phyloP scores from a whole-genome alignment of 2,888 invertebrate species.

The Dioctria linearis region DNA sequence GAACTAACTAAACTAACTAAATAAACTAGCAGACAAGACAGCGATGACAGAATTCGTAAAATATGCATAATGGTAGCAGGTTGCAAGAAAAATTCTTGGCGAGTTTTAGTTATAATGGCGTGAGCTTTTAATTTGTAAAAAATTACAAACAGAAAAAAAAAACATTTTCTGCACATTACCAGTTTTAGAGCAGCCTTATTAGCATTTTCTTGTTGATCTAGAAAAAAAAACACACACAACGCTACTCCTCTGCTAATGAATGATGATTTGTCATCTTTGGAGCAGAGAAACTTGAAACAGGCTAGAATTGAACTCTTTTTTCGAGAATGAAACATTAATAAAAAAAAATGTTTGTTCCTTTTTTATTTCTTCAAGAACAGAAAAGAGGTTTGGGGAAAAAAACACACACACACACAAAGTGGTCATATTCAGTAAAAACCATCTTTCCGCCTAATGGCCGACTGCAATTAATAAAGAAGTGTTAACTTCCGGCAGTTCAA shows the following conservation, averaged over 20 bases:
- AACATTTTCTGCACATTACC: constrained; percentile 13
- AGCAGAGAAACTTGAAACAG: background rate
- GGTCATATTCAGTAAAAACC: background rate
- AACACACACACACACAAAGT: too few species aligned
- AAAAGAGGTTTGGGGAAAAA: too few species aligned
- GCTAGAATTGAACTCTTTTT: background rate
- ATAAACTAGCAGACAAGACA: background rate
- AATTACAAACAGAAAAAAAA: background rate
- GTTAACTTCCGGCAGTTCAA: constrained; percentile 43
- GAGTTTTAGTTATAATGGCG: constrained; percentile 4
- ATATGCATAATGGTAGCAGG: too few species aligned
- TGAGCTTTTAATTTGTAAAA: constrained; percentile 30
- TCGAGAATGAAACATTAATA: background rate
- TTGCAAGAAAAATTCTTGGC: background rate
- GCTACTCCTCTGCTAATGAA: background rate
- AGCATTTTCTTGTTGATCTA: constrained; percentile 30
- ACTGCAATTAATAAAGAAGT: constrained; percentile 36
- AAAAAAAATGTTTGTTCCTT: too few species aligned
- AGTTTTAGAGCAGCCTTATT: constrained; percentile 29
- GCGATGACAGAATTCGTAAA: too few species aligned
- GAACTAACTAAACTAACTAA: background rate
- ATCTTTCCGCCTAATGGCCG: constrained; percentile 3
- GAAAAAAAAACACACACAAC: too few species aligned
- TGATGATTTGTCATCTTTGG: constrained; percentile 18
- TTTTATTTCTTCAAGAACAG: too few species aligned